These are phyloP conservation scores for Copidosoma floridanum DNA, from an alignment of 1,140 invertebrate genomes.

Conservation along the genomic window DNA sequence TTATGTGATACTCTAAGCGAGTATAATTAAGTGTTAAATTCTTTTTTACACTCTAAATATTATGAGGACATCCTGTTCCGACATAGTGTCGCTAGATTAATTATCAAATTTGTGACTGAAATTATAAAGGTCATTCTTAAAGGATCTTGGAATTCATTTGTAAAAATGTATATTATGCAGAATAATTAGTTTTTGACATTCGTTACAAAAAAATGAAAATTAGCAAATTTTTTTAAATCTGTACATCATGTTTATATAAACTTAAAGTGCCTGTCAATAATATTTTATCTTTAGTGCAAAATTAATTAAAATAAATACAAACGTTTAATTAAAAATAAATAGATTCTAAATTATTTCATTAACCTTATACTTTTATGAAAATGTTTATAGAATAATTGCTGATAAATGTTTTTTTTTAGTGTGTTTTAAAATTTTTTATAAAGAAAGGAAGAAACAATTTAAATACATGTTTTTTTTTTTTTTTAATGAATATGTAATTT, in stretches of 20 bases:
- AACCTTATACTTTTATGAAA: slow-evolving; percentile 3
- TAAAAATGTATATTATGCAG: slow-evolving; percentile 27
- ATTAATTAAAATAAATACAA: not conserved
- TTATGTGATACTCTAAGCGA: not conserved
- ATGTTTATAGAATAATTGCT: not conserved
- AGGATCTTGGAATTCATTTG: slow-evolving; percentile 19
- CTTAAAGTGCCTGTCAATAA: too few relatives aligned
- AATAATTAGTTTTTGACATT: not conserved
- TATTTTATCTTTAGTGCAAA: not conserved
- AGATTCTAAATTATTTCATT: not conserved
- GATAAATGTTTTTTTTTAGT: too few relatives aligned
- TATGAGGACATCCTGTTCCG: too few relatives aligned
- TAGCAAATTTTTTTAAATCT: too few relatives aligned
- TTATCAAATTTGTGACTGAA: slow-evolving; percentile 16
- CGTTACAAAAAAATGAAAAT: too few relatives aligned
- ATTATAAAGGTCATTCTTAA: not conserved
- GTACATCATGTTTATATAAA: too few relatives aligned
- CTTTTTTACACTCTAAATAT: too few relatives aligned
- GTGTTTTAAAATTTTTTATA: too few relatives aligned
- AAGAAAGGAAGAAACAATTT: too few relatives aligned
- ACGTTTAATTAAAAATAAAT: not conserved
- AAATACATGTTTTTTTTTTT: too few relatives aligned
- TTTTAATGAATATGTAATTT: too few relatives aligned
- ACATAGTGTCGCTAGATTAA: slow-evolving; percentile 1
- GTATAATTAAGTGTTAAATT: too few relatives aligned